Evolutionary conservation across 1,140 invertebrate genomes (phyloP).

Genomic region (Cotesia typhae): DNA sequence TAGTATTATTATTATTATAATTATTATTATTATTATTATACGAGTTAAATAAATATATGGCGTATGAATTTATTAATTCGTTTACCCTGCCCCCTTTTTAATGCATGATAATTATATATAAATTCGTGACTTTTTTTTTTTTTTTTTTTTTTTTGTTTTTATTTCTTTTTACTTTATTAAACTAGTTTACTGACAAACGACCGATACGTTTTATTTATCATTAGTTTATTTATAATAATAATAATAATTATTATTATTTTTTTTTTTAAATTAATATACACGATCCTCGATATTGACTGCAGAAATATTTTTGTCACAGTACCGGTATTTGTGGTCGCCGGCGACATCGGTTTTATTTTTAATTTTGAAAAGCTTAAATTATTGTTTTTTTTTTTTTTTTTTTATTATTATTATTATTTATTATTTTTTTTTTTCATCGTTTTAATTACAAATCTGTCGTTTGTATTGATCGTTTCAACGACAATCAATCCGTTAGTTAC

Average conservation of each 20-base stretch:
- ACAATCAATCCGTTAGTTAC: conserved; percentile 2
- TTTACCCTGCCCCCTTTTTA: conserved; percentile 10
- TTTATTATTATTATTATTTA: background rate
- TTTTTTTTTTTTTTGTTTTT: background rate
- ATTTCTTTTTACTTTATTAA: background rate
- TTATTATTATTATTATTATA: conserved; percentile 7
- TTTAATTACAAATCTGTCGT: conserved; percentile 2
- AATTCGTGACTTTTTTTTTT: conserved; percentile 24
- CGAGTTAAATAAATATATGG: background rate
- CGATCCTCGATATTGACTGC: conserved; percentile 8
- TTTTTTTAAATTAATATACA: background rate
- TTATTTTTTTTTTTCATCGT: background rate
- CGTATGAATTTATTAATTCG: background rate
- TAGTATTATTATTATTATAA: conserved; percentile 3
- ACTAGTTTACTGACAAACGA: conserved; percentile 17
- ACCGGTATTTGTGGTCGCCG: background rate
- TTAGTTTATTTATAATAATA: background rate
- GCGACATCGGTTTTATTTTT: background rate
- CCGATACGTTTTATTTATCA: conserved; percentile 6
- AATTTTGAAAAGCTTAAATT: conserved; percentile 25
- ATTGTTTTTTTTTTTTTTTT: background rate
- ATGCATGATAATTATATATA: conserved; percentile 31
- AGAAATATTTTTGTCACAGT: conserved; percentile 8
- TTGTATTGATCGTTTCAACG: conserved; percentile 12
- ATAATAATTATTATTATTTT: background rate